Evolutionary conservation across 2,797 vertebrate genomes (phyloP), one percentile per base, ranked within the genome.

Genomic region (Otus scops): DNA sequence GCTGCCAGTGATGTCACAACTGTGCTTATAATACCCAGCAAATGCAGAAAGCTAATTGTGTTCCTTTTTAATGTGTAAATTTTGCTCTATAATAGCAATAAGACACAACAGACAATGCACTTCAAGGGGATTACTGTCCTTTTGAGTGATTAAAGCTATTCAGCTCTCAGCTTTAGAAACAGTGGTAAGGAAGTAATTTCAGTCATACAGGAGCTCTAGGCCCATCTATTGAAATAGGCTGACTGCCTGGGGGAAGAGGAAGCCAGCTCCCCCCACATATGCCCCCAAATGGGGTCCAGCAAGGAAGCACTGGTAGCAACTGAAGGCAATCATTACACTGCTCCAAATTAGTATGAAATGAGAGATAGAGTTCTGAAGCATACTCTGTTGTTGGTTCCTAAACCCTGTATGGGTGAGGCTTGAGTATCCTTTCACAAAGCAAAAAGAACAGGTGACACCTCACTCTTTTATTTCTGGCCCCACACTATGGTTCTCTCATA

Each of bases 31-130:
- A 96, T 93, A 84, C 86, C 71, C 79, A n/a, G 41, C 91, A 96
- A 97, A 97, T 94, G 95, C 85, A 95, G 75, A 96, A 93, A 96
- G 93, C 93, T 97, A 96, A 97, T 97, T 96, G 88, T 95, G 92
- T 47, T 96, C 63, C 92, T 95, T 96, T 97, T 96, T 89, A 95
- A 96, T 92, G 90, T 88, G 87, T 88, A 97, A 97, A 97, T 96
- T 86, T 70, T 87, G 34, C 68, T 89, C 91, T 61, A 88, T 75
- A 96, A 95, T 73, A 96, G 80, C 54, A 76, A 38, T 93, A 92
- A 96, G 88, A 96, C 77, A 41, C 67, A 81, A 81, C 83, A 91
- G 84, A 95, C 85, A 91, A 95, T 85, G 39, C 28, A 56, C 69
- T 90, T 94, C 83, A 78, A 96, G 96, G 84, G 75, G 95, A 97